Evolutionary conservation across 2,113 vertebrate species (phyloP).

Genomic region (rabbit (Oryctolagus cuniculus)): mOryCun1.1 NC_091435.1:45521001-45521500

Average conservation of each 20-base stretch:
- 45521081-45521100: slow-evolving; percentile 9
- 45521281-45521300: slow-evolving; percentile 19
- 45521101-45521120: slow-evolving; percentile 10
- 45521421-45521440: slow-evolving; percentile 39
- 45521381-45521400: neutral
- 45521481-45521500: neutral
- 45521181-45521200: neutral
- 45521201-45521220: neutral
- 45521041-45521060: slow-evolving; percentile 55
- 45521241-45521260: neutral
- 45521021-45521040: slow-evolving; percentile 66
- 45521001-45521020: slow-evolving; percentile 68
- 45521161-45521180: neutral
- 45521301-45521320: slow-evolving; percentile 19
- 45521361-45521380: neutral
- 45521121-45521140: slow-evolving; percentile 23
- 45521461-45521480: neutral
- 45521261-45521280: neutral
- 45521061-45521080: slow-evolving; percentile 40
- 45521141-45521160: neutral
- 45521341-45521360: slow-evolving; percentile 61
- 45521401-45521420: neutral
- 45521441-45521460: neutral
- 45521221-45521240: neutral
- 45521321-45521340: slow-evolving; percentile 27